A percentile compares a stretch with the other conserved stretches of the same genome.
phyloP scores from a whole-genome alignment of 2,888 invertebrate genomes.

The Sarcophaga subvicina region DNA sequence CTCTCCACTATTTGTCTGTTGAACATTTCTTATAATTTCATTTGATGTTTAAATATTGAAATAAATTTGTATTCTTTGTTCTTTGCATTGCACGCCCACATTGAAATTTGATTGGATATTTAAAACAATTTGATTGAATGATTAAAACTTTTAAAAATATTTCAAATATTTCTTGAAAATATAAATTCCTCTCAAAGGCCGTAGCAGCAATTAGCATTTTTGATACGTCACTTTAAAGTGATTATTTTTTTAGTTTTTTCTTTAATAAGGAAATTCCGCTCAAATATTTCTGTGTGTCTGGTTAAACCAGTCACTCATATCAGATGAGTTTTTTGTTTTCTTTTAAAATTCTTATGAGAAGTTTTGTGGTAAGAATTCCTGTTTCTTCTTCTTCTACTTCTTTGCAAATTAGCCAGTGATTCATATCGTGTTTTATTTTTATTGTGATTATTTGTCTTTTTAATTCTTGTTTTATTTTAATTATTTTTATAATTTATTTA shows the following conservation, averaged over 20 bases:
- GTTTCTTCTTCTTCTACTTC: not conserved
- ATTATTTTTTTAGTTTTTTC: not conserved
- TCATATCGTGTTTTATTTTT: not conserved
- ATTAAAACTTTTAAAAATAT: too few relatives aligned
- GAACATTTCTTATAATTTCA: too few relatives aligned
- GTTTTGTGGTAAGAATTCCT: not conserved
- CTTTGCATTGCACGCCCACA: too few relatives aligned
- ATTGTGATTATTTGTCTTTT: not conserved
- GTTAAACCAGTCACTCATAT: conserved; percentile 3
- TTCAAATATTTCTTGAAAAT: too few relatives aligned
- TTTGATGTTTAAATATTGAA: too few relatives aligned
- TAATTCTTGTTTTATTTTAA: not conserved
- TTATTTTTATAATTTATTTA: not conserved
- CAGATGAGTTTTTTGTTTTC: not conserved
- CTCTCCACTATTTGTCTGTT: too few relatives aligned
- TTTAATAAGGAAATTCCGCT: too few relatives aligned
- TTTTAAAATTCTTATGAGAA: too few relatives aligned
- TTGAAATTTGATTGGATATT: too few relatives aligned
- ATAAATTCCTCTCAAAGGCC: too few relatives aligned
- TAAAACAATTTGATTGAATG: too few relatives aligned
- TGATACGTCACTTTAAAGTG: not conserved
- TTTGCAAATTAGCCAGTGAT: not conserved
- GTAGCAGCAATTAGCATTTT: not conserved
- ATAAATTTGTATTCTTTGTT: too few relatives aligned
- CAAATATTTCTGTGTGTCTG: conserved; percentile 3